These are phyloP conservation scores for Daphoenositta chrysoptera DNA, from an alignment of 2,113 vertebrate genomes.

Conservation along the genomic window DNA sequence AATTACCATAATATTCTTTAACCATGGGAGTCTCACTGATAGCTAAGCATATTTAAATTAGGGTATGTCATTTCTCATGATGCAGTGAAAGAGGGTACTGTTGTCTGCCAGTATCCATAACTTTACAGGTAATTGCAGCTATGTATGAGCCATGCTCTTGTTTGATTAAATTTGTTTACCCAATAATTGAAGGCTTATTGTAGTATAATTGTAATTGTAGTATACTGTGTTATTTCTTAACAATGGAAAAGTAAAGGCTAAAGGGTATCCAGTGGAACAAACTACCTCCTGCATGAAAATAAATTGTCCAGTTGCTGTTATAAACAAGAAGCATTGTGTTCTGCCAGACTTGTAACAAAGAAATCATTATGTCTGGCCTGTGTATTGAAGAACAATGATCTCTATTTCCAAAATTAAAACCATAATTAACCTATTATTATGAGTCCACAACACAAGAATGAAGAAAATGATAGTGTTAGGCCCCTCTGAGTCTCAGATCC, in stretches of 20 bases:
- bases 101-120: neutral
- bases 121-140: constrained; percentile 26
- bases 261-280: constrained; percentile 25
- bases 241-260: constrained; percentile 16
- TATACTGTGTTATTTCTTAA: constrained; percentile 11
- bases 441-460: constrained; percentile 8
- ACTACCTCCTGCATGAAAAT: neutral
- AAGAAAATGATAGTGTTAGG: constrained; percentile 34
- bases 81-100: neutral
- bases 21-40: neutral
- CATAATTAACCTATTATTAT: constrained; percentile 42
- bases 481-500: constrained; percentile 3
- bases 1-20: neutral
- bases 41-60: neutral
- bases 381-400: constrained; percentile 3
- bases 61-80: neutral
- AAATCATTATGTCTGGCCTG: constrained; percentile 33
- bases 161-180: constrained; percentile 20
- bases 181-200: neutral
- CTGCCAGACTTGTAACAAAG: constrained; percentile 50
- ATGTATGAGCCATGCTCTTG: neutral
- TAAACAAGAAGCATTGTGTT: constrained; percentile 26
- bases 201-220: neutral
- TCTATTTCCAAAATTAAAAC: constrained; percentile 41
- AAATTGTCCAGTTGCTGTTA: neutral